These are phyloP conservation scores for Sturmia bella DNA, from an alignment of 2,888 invertebrate species.

Conservation along the genomic window DNA sequence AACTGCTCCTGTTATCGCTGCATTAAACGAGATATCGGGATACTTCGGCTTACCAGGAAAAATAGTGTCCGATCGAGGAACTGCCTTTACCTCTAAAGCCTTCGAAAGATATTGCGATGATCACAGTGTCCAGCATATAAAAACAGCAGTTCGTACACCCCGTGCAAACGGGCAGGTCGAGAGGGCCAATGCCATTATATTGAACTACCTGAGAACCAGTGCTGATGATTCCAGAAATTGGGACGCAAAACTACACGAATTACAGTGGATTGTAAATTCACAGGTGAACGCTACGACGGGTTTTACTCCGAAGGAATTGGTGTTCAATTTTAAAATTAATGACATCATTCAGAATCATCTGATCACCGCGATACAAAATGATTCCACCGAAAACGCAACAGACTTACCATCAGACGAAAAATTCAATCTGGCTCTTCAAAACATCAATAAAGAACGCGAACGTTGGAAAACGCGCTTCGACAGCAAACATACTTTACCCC, in stretches of 20 bases:
- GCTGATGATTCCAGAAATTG: neutral
- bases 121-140: conserved; percentile 59
- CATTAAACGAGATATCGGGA: conserved; percentile 60
- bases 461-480: conserved; percentile 63
- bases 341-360: conserved; percentile 9
- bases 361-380: conserved; percentile 25
- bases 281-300: neutral
- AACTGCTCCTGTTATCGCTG: conserved; percentile 64
- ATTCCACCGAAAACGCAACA: conserved; percentile 25
- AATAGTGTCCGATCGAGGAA: conserved; percentile 70
- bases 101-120: conserved; percentile 71
- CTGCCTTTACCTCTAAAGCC: conserved; percentile 72
- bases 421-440: conserved; percentile 31
- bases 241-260: neutral
- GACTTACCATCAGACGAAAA: conserved; percentile 34
- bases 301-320: conserved; percentile 14
- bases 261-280: neutral
- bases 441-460: conserved; percentile 44
- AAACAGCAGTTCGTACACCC: conserved; percentile 5
- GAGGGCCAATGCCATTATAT: conserved; percentile 1
- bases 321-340: neutral
- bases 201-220: neutral
- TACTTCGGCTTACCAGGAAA: conserved; percentile 59
- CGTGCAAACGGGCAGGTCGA: conserved; percentile 27
- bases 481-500: conserved; percentile 41